A percentile compares a stretch with the other conserved stretches of the same genome.
These are phyloP conservation scores for Archips xylosteana DNA, from an alignment of 2,888 invertebrate species.

Conservation along the genomic window DNA sequence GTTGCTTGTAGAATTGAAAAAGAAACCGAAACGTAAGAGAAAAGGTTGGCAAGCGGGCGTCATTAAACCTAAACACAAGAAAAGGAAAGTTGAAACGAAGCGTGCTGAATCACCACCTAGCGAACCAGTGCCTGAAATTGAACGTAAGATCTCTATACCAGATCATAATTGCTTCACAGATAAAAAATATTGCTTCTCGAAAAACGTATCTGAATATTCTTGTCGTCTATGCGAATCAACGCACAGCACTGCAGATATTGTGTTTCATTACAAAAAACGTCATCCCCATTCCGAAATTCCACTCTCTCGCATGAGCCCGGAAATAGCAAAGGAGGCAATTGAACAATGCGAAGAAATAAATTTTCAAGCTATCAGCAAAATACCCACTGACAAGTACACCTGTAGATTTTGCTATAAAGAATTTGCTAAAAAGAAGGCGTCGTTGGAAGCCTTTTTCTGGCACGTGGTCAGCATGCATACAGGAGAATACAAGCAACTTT, in stretches of 20 bases:
- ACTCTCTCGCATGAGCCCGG: constrained; percentile 85
- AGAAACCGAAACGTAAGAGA: constrained; percentile 68
- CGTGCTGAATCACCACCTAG: constrained; percentile 42
- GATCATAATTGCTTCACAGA: constrained; percentile 72
- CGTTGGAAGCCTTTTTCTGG: constrained; percentile 87
- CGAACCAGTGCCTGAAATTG: constrained; percentile 37
- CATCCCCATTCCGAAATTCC: constrained; percentile 89
- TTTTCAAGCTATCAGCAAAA: constrained; percentile 66
- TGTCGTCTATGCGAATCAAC: constrained; percentile 86
- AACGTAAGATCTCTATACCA: constrained; percentile 50
- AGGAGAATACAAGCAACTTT: constrained; percentile 90
- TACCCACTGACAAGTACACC: constrained; percentile 67
- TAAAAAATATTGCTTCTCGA: constrained; percentile 74
- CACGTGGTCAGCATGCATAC: constrained; percentile 91
- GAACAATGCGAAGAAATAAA: constrained; percentile 79
- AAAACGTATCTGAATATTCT: constrained; percentile 67
- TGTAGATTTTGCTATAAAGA: constrained; percentile 77
- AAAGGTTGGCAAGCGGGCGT: constrained; percentile 72
- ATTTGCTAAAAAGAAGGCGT: constrained; percentile 59
- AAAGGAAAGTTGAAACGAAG: constrained; percentile 59
- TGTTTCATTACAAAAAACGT: constrained; percentile 87
- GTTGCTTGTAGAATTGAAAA: constrained; percentile 61
- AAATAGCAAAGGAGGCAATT: constrained; percentile 82
- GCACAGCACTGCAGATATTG: constrained; percentile 85
- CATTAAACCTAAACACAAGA: constrained; percentile 69